These are phyloP conservation scores for Crotalus tigris DNA, from an alignment of 2,113 vertebrate species.

Conservation along the genomic window DNA sequence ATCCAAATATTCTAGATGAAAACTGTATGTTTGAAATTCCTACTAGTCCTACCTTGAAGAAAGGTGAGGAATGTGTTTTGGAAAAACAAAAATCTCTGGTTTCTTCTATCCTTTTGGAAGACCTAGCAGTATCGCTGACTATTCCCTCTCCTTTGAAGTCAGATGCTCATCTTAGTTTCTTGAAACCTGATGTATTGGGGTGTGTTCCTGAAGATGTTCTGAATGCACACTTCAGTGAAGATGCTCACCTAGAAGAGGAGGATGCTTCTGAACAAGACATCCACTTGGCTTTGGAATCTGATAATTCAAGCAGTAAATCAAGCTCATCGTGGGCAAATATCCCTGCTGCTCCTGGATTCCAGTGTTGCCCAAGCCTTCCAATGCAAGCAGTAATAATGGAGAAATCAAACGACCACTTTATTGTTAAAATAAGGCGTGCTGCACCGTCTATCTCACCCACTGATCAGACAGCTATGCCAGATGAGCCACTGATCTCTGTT, in stretches of 20 bases:
- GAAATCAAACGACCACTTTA: constrained; percentile 93
- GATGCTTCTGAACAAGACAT: constrained; percentile 93
- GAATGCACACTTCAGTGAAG: constrained; percentile 88
- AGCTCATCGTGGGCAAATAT: constrained; percentile 68
- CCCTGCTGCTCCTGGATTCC: constrained; percentile 67
- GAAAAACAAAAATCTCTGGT: constrained; percentile 69
- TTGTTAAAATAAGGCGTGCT: constrained; percentile 87
- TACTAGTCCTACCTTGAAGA: constrained; percentile 58
- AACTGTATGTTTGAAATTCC: constrained; percentile 92
- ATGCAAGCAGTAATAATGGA: constrained; percentile 97
- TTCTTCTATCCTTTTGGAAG: constrained; percentile 88
- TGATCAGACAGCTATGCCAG: constrained; percentile 41
- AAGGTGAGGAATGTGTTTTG: constrained; percentile 56
- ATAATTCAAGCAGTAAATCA: constrained; percentile 88
- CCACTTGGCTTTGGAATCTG: constrained; percentile 90
- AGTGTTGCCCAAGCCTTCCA: constrained; percentile 84
- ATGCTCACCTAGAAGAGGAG: constrained; percentile 86
- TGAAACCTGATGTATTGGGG: constrained; percentile 73
- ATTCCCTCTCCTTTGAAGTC: constrained; percentile 96
- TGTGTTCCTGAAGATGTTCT: constrained; percentile 83
- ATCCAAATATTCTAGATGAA: constrained; percentile 90
- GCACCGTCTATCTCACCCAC: constrained; percentile 53
- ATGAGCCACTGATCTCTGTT: constrained; percentile 38
- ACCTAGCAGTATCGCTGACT: constrained; percentile 92
- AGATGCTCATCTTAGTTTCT: constrained; percentile 92